Evolutionary conservation across 37 sponge, comb jelly and placozoan genomes (phyloP).

Genomic region (Halisarca cf. caerulea): DNA sequence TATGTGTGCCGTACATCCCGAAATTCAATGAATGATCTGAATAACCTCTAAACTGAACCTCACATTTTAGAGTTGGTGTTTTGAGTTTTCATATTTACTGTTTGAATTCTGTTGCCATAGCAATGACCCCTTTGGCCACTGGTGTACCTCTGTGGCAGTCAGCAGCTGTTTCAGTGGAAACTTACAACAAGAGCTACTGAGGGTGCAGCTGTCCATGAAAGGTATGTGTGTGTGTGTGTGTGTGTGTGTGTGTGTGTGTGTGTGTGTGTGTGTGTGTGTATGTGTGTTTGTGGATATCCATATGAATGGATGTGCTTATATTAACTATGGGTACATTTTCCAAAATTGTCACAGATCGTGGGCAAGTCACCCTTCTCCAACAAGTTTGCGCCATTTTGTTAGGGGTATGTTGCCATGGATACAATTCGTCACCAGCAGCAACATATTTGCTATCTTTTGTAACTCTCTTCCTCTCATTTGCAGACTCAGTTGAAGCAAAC

Average conservation of each 20-base stretch:
- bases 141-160: constrained; percentile 73
- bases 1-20: neutral
- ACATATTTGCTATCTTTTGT: too few relatives aligned
- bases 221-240: too few relatives aligned
- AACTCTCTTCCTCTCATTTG: neutral
- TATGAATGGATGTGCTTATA: too few relatives aligned
- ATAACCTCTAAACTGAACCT: too few relatives aligned
- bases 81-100: too few relatives aligned
- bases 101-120: neutral
- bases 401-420: constrained; percentile 12
- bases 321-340: too few relatives aligned
- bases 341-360: constrained; percentile 20
- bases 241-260: too few relatives aligned
- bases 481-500: constrained; percentile 48
- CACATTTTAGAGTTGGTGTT: too few relatives aligned
- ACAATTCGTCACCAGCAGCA: too few relatives aligned
- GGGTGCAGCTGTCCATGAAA: constrained; percentile 85
- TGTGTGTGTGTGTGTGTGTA: neutral
- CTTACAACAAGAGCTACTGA: constrained; percentile 79
- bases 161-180: constrained; percentile 50
- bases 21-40: too few relatives aligned
- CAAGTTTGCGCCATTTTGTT: constrained; percentile 61
- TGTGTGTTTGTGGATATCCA: neutral
- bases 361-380: constrained; percentile 76
- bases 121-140: constrained; percentile 65